Base-by-base conservation (phyloP, 2,113 vertebrate species). In the Pycnonotus jocosus region DNA sequence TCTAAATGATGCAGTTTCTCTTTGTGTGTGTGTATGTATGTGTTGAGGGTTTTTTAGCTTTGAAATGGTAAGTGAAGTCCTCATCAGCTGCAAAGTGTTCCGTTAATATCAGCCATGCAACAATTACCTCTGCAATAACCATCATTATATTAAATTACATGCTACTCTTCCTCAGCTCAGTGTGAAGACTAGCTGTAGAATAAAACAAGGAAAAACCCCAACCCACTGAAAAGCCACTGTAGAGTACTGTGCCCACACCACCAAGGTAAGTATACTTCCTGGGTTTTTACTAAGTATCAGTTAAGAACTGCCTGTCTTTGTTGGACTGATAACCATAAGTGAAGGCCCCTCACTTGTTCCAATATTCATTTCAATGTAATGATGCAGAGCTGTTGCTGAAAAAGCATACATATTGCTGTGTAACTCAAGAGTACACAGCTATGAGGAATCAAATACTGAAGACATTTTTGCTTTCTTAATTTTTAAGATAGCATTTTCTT, bases 101-200 rank as follows among this genome's bases (percentile, higher is more conserved):
- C 77, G 86, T 93, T 83, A 95, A 81, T 94, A 92, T 74, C 81
- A 93, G 48, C 88, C 72, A 76, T 66, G 94, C 56, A 95, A 78
- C 89, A 96, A 94, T 84, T 88, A 89, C 92, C 72, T 84, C 88
- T 66, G 73, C 91, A 86, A 78, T 70, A 93, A 90, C 83, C 83
- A 95, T 92, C 84, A 89, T 84, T 92, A 86, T 31, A 62, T 83
- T 90, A 92, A 95, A 96, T 90, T 86, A 93, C 72, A 92, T 23
- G n/a, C 51, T 86, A 92, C 64, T 64, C 77, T 91, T 94, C 77
- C 56, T 93, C 77, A 96, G 80, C 66, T 85, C 71, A 50, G 73
- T 65, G 74, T 53, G 81, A 93, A 81, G 70, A 72, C 53, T 91
- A 61, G 57, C 51, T 68, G 56, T 40, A 92, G 60, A 89, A 88